Percentiles rank a stretch among this genome's conserved stretches.
phyloP scores from a whole-genome alignment of 2,797 vertebrate genomes.

The Orestias chungarensis region DNA sequence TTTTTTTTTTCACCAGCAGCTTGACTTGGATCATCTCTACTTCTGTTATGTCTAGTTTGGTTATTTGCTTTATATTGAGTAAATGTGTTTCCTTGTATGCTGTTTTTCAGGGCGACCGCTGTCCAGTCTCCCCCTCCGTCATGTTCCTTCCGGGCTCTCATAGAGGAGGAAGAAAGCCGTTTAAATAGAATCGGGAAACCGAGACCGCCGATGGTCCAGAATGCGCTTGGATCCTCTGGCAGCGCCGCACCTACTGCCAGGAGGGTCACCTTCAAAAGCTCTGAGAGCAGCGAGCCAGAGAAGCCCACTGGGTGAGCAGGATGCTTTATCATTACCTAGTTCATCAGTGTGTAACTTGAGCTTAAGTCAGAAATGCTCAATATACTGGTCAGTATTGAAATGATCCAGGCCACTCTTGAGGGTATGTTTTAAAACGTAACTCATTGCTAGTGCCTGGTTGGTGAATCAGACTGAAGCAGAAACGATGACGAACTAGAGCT shows the following conservation, averaged over 20 bases:
- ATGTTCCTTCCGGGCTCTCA: constrained; percentile 87
- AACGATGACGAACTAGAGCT: no score
- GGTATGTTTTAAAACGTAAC: neutral
- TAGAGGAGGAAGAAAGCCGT: constrained; percentile 85
- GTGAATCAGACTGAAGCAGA: neutral
- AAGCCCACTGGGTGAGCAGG: constrained; percentile 81
- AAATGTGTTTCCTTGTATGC: neutral
- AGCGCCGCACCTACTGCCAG: constrained; percentile 66
- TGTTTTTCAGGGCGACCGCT: constrained; percentile 82
- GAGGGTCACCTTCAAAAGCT: constrained; percentile 84
- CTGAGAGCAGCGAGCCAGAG: constrained; percentile 75
- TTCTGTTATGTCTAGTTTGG: neutral
- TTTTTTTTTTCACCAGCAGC: neutral
- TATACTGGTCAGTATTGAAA: no score
- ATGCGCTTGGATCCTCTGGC: constrained; percentile 30
- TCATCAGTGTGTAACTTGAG: no score
- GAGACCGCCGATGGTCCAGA: constrained; percentile 44
- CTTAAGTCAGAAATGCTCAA: no score
- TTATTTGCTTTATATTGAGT: no score
- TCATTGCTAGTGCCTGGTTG: neutral
- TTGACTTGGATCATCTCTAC: no score
- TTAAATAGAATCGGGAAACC: constrained; percentile 48
- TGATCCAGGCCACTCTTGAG: no score
- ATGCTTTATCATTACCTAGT: neutral
- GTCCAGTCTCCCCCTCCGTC: constrained; percentile 78